Evolutionary conservation across 2,113 vertebrate genomes (phyloP).

Genomic region (Amazona guildingii): DNA sequence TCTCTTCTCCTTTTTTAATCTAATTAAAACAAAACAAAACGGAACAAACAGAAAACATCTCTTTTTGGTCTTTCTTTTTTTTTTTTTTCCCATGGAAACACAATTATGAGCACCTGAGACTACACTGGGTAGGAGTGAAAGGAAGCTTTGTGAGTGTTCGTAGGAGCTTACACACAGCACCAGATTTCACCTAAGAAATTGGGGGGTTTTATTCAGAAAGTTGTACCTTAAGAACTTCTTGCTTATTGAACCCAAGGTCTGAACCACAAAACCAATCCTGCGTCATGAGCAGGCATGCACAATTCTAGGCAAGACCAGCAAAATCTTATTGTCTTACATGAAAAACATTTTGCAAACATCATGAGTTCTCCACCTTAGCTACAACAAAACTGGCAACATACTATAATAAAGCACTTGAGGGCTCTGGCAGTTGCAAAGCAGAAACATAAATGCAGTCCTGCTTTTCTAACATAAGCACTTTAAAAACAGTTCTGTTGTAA

Average conservation of each 20-base stretch:
- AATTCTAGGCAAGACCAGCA: not conserved
- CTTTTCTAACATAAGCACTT: conserved; percentile 18
- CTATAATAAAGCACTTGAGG: conserved; percentile 42
- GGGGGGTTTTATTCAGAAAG: not conserved
- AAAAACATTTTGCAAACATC: not conserved
- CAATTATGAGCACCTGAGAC: not conserved
- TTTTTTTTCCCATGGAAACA: not conserved
- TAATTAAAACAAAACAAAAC: not conserved
- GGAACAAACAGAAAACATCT: not conserved
- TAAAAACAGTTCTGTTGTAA: conserved; percentile 2
- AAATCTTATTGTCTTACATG: not conserved
- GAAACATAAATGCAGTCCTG: conserved; percentile 26
- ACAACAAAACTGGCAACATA: not conserved
- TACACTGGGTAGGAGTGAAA: not conserved
- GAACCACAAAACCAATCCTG: not conserved
- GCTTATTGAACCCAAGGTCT: not conserved
- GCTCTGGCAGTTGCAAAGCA: conserved; percentile 28
- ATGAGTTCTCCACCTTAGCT: conserved; percentile 12
- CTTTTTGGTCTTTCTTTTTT: not conserved
- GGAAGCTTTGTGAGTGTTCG: not conserved
- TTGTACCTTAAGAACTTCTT: not conserved
- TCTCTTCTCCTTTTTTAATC: not conserved
- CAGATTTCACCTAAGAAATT: not conserved
- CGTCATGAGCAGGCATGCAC: not conserved
- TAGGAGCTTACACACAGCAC: not conserved